Evolutionary conservation across 2,113 vertebrate genomes (phyloP), one percentile per base, ranked within the genome.

Genomic region (Erinaceus europaeus): DNA sequence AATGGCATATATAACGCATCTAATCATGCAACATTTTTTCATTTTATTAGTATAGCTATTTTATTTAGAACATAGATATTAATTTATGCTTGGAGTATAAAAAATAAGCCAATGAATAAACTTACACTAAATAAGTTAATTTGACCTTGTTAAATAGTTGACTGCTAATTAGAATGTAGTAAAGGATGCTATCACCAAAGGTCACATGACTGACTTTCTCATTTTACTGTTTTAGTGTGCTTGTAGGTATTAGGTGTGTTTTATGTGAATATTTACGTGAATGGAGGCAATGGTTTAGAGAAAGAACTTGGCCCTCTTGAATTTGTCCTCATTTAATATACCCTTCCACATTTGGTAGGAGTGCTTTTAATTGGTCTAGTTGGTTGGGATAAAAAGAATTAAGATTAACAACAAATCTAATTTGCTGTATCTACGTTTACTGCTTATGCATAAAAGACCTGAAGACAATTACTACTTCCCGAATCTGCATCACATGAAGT

Each of bases 401-500:
- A 29, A 40, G 50, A 32, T 80, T 23, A 61, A 46, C 27, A 4
- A 4, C 7, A 10, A 67, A 46, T 67, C n/a, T 23, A 42, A 80
- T 52, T 34, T 80, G 2, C 38, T 52, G 1, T 15, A 17, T 77
- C 36, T 6, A 12, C 18, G 0, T 84, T 74, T 91, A 12, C 69
- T 29, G 91, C 91, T 44, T 20, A 29, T 92, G 44, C 67, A 72
- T 94, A 27, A 95, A 97, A 99, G 99, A 84, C 98, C 99, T 34
- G 97, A 97, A 76, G 84, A 93, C 67, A 95, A 95, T 88, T 97
- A 98, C 90, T 99, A 98, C 94, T 98, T 99, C 55, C 98, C 98
- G 57, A 96, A 98, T 92, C 95, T 99, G 42, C 98, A 99, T 94
- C 99, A 99, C 69, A 96, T 99, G 94, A 99, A 98, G 93, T 98